Base-by-base conservation (phyloP, 2,113 vertebrate genomes). In the Halichoeres trimaculatus region DNA sequence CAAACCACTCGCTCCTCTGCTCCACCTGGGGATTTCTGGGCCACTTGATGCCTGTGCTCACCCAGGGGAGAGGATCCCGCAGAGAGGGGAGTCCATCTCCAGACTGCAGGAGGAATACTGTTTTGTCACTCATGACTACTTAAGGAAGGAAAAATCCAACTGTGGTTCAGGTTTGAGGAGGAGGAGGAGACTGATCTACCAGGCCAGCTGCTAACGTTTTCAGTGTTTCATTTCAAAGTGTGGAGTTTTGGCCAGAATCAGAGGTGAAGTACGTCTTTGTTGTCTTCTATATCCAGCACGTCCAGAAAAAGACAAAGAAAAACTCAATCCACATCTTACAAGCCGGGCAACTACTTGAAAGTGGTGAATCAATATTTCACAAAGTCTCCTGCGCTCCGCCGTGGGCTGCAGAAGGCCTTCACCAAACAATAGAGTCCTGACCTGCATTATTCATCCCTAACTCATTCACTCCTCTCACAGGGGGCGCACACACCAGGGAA, bases 401-500 rank as follows among this genome's bases (percentile, higher is more conserved):
- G 20, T 55, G 62, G 26, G 76, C 73, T 74, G 68, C 58, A 45
- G 43, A 59, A 56, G 69, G 78, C 71, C 78, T 67, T 76, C 68
- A 34, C 53, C 54, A 84, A 87, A 93, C 91, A 93, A 91, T 91
- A 76, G 81, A 24, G 76, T 78, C 74, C 79, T 67, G 80, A 83
- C 51, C 83, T 92, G 86, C 90, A 93, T 92, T 90, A 93, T 93
- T 93, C 75, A 93, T 89, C 83, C 68, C 51, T 75, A 72, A 74
- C 56, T 76, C 81, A 69, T 87, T 84, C 74, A 70, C 56, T 70
- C 60, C 48, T 84, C 67, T 30, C 57, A 82, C 62, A 56, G 55
- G 24, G 76, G 38, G 14, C 51, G 40, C 12, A 22, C 45, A 47
- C 83, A 67, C 75, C 14, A 47, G 78, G 80, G 81, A 73, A 70